Percentiles rank a stretch among this genome's conserved stretches.
These are phyloP conservation scores for Cochlearius cochlearius DNA, from an alignment of 2,113 vertebrate species.

Conservation along the genomic window DNA sequence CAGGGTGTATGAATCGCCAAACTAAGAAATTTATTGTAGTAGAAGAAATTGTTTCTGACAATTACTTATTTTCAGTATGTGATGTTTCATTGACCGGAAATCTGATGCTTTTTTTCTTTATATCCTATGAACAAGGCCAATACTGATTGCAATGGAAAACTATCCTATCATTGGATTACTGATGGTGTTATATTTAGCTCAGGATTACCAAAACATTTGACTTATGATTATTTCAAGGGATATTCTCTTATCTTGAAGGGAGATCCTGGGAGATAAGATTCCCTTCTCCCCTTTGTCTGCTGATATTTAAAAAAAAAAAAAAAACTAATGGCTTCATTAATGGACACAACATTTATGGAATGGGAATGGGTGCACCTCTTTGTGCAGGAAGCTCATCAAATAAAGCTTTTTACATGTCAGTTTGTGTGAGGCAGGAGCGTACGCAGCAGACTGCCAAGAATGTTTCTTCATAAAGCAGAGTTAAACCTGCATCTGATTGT, in stretches of 20 bases:
- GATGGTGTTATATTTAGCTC: background rate
- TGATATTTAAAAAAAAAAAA: background rate
- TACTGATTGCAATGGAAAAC: background rate
- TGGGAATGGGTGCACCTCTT: background rate
- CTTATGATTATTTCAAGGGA: background rate
- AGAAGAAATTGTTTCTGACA: background rate
- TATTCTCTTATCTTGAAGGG: background rate
- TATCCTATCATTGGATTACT: background rate
- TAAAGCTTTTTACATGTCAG: background rate
- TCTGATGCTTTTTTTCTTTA: background rate
- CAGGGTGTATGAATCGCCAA: background rate
- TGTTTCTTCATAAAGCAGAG: background rate
- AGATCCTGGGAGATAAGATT: background rate
- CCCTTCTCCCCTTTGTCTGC: background rate
- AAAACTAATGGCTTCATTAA: background rate
- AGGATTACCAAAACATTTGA: background rate
- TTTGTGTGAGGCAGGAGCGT: background rate
- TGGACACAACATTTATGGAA: background rate
- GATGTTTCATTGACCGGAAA: background rate
- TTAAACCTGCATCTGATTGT: background rate
- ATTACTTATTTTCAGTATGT: background rate
- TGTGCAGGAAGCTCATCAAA: background rate
- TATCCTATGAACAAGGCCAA: background rate
- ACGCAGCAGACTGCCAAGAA: background rate
- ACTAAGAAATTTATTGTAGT: background rate